Base-by-base conservation (phyloP, 2,888 invertebrate species). In the Noctua comes region DNA sequence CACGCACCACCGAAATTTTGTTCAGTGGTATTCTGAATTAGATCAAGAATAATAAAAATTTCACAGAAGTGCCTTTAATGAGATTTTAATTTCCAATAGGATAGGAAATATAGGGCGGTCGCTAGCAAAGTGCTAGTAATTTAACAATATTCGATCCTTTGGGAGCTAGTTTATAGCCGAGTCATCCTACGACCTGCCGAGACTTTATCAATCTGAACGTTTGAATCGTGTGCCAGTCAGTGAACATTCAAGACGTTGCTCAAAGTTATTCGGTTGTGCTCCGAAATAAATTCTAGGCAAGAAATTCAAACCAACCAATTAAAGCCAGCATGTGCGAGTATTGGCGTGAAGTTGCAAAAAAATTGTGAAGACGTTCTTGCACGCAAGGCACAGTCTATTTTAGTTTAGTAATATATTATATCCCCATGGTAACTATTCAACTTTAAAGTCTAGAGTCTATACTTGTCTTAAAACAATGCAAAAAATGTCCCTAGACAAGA, bases 401-500 rank as follows among this genome's bases (percentile, higher is more conserved):
- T 71, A 79, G 77, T 79, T 76, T 69, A 79, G 77, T 31, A 78
- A 80, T 36, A 31, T 64, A 64, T 36, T 54, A 59, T 40, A 83
- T 86, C 80, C 36, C 76, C 84, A 82, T 89, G 65, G 88, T 59
- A 87, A 87, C 82, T 66, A 73, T 64, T 66, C 59, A 11, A 57
- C 18, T 74, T 74, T 59, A 48, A 43, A 74, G 43, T 68, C 51
- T 77, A 69, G 51, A 79, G 57, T 68, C 68, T 76, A 66, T 76
- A 68, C 70, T 75, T 79, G 79, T 80, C 76, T 85, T 79, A 6
- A 73, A 82, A 88, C 86, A 86, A 84, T 82, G 77, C 77, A 75
- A 87, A 87, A 84, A 86, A 88, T 89, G 65, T 86, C 65, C 73
- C 79, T 73, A 74, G 68, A 77, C 73, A 81, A 69, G 80, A 73